Evolutionary conservation across 2,797 vertebrate species (phyloP).

Genomic region (Squalus acanthias): DNA sequence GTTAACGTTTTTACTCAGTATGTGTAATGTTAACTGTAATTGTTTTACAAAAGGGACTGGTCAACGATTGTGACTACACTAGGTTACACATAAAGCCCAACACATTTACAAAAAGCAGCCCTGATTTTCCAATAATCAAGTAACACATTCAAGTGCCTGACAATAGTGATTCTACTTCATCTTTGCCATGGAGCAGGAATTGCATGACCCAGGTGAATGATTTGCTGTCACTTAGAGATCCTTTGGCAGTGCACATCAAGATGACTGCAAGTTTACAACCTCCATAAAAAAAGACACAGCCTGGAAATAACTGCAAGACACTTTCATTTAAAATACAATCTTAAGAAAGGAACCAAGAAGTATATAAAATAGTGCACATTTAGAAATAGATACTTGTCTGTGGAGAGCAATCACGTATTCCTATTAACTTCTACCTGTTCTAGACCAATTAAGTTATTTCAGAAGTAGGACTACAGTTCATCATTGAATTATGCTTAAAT

Average conservation of each 20-base stretch:
- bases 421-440: background rate
- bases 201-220: background rate
- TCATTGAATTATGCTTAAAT: background rate
- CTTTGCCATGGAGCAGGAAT: slow-evolving; percentile 11
- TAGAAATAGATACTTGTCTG: background rate
- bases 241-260: background rate
- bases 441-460: background rate
- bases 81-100: background rate
- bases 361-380: background rate
- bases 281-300: background rate
- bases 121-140: slow-evolving; percentile 14
- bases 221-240: background rate
- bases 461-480: background rate
- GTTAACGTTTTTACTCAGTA: background rate
- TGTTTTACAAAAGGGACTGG: background rate
- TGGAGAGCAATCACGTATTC: background rate
- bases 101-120: background rate
- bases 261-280: background rate
- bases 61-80: background rate
- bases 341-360: background rate
- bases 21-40: background rate
- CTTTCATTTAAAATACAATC: too few species aligned
- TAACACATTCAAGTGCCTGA: background rate
- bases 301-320: background rate
- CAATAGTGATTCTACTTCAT: slow-evolving; percentile 1